Evolutionary conservation across 2,888 invertebrate species (phyloP), one percentile per base, ranked within the genome.

Genomic region (Hydroisotoma schaefferi): DNA sequence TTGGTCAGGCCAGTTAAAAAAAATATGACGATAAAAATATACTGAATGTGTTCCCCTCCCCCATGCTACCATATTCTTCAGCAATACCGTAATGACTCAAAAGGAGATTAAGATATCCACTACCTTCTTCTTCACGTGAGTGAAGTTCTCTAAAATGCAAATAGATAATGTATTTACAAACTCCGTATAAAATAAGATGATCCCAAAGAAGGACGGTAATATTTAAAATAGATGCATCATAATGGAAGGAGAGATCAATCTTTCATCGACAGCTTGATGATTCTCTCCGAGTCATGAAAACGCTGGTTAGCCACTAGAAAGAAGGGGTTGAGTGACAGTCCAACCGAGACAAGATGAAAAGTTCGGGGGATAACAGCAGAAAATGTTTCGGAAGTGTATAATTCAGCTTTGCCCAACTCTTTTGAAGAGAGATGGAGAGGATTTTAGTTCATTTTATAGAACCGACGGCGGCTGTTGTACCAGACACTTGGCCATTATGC

Each of bases 181-280:
- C 15, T 15, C 8, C 15, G 33, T 10, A 10, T 33, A 6, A 33
- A 15, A 10, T 33, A 6, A 15, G 15, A 10, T 33, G 6, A 33
- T 10, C 33, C 33, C 33, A 10, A 33, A 33, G 15, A 33, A 33
- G 33, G 33, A 33, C 15, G 33, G 33, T 10, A 33, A 33, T 6
- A 10, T 15, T 33, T 6, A 33, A 33, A 10, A 33, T 33, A 10
- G 6, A 33, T 10, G 15, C 6, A 10, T 15, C 6, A 15, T 33
- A 33, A 33, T 33, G 33, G 33, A 15, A 33, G 15, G 22, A 20
- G 26, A 55, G 46, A 55, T 55, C 55, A 55, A 55, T 55, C 46
- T 46, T 29, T 55, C 44, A 27, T 44, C 23, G 44, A 55, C 44
- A 22, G 44, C 26, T 55, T 47, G 8, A 23, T 47, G 47, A 47